Evolutionary conservation across 2,888 invertebrate genomes (phyloP), one percentile per base, ranked within the genome.

Genomic region (Itoplectis maculator): DNA sequence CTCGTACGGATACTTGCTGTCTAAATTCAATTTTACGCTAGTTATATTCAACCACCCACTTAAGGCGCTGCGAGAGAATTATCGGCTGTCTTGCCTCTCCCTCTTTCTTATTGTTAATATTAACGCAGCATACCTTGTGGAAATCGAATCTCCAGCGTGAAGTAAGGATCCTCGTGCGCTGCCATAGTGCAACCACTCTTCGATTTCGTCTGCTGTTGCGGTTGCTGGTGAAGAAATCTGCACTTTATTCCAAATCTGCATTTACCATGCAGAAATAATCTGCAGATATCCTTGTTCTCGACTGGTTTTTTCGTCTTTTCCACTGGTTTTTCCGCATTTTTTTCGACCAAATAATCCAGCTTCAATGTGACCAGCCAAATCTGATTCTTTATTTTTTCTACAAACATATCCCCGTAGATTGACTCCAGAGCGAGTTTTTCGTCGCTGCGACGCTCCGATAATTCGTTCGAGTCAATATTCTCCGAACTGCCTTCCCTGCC

Each of bases 201-300:
- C 54, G 87, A 76, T 59, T 91, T 90, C 56, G 93, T 90, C 37
- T 88, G 77, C 6, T 85, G 87, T 80, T 93, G 91, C 61, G 94
- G 94, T 45, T 93, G 92, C 88, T 95, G 94, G 91, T 97, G 97
- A 29, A 95, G 94, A 93, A 96, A 97, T 88, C 95, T 95, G 92
- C 97, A 97, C 89, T 95, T 96, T 59, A 94, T 93, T 9, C 96
- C 96, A 93, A 94, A 97, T 89, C 95, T 95, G 91, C 97, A 97
- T 11, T 95, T 94, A 4, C 96, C 96, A 20, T 91, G 92, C 93
- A 94, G 20, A 94, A 90, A 92, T 94, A 95, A 89, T 95, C 94
- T 89, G 95, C 95, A 93, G 95, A 96, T 45, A 93, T 93, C 90
- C 95, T 95, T 92, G 94, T 94, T 86, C 93, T 93, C 91, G 94